Evolutionary conservation across 2,888 invertebrate species (phyloP).

Genomic region (Flexamia atlantica): DNA sequence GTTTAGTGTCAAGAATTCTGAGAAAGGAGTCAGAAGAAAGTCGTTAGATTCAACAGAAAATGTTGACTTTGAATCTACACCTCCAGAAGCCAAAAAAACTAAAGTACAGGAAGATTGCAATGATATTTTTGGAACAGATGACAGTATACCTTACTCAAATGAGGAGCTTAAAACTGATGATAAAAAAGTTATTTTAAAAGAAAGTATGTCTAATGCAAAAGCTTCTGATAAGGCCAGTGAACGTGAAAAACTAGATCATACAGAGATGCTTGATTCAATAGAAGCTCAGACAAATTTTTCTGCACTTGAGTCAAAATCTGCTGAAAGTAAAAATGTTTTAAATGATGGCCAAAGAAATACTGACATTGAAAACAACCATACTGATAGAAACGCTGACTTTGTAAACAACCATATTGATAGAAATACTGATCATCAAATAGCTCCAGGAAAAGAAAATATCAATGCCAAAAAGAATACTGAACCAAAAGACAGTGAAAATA

Average conservation of each 20-base stretch:
- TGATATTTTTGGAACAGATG: slow-evolving; percentile 30
- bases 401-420: background rate
- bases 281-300: background rate
- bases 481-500: slow-evolving; percentile 54
- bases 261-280: background rate
- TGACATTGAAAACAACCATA: background rate
- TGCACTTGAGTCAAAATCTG: slow-evolving; percentile 15
- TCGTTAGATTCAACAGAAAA: slow-evolving; percentile 32
- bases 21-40: slow-evolving; percentile 46
- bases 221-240: background rate
- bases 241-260: background rate
- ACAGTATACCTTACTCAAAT: slow-evolving; percentile 11
- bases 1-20: background rate
- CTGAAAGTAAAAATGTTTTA: slow-evolving; percentile 27
- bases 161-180: slow-evolving; percentile 57
- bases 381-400: slow-evolving; percentile 53
- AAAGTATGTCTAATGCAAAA: background rate
- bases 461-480: slow-evolving; percentile 17
- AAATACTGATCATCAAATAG: slow-evolving; percentile 64
- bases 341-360: background rate
- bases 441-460: slow-evolving; percentile 61
- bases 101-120: slow-evolving; percentile 36
- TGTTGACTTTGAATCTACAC: slow-evolving; percentile 62
- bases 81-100: slow-evolving; percentile 59
- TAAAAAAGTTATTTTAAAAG: slow-evolving; percentile 53